Base-by-base conservation (phyloP, 2,113 vertebrate genomes). In the Dasyurus viverrinus region DNA sequence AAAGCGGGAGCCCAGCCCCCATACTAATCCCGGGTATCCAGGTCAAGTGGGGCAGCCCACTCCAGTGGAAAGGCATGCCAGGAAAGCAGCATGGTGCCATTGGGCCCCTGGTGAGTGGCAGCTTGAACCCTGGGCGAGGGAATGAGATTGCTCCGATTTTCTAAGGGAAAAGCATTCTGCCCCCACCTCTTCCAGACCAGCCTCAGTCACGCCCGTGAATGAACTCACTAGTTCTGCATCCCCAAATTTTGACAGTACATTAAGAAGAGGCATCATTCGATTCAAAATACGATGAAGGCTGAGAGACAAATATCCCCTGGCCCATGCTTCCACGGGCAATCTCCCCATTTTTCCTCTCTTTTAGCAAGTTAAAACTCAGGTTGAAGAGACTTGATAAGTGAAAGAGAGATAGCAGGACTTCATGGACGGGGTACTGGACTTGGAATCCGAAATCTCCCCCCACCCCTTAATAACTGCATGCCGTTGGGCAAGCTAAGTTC, bases 281-380 rank as follows among this genome's bases (percentile, higher is more conserved):
- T 84, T 26, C 68, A 84, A 84, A 84, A 42, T 23, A n/a, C 42
- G 42, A 84, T 84, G n/a, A 84, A 42, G 68, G 2, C 16, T 84
- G 1, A 84, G 36, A 52, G 50, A 52, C 50, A 16, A 68, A 36
- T 36, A 68, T 12, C 55, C 8, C 55, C 55, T 27, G 55, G 25
- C 25, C 25, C 57, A 4, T 36, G 2, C 68, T 36, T 42, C n/a
- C 7, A 22, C n/a, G 23, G 36, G 14, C 36, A 42, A 2, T 42
- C n/a, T 76, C 36, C 24, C 60, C 3, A 30, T 94, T 95, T 94
- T 53, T 52, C 27, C 0, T 92, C n/a, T 92, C 93, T 89, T 42
- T 94, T 90, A 30, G 89, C 90, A 95, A 47, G 90, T 95, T 95
- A 91, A 95, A 94, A 97, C 92, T 48, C 93, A 95, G 47, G 93